phyloP scores from a whole-genome alignment of 2,113 vertebrate genomes.

The Gymnorhina tibicen region DNA sequence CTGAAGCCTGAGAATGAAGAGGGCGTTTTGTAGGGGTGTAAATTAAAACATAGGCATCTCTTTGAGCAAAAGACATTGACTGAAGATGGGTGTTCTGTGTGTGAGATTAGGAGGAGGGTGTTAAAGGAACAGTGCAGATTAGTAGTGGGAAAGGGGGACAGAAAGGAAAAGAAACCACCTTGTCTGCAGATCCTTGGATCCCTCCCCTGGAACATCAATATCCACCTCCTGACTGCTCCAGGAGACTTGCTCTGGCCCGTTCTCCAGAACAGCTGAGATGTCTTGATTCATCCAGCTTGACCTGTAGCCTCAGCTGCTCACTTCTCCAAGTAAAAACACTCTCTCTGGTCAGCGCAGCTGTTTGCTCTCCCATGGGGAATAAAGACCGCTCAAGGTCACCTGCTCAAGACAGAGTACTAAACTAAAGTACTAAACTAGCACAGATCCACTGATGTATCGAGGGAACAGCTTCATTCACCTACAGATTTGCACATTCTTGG shows the following conservation, averaged over 20 bases:
- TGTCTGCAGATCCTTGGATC: not conserved
- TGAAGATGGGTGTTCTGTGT: not conserved
- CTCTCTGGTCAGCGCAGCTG: conserved; percentile 1
- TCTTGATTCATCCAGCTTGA: conserved; percentile 1
- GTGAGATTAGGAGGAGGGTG: not conserved
- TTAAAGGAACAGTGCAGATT: not conserved
- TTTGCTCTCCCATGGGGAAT: not conserved
- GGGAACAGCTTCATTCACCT: not conserved
- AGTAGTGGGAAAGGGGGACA: not conserved
- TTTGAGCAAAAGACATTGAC: not conserved
- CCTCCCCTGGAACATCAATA: not conserved
- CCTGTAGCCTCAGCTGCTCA: conserved; percentile 1
- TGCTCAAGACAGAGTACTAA: not conserved
- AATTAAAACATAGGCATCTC: not conserved
- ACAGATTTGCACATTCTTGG: not conserved
- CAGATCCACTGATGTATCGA: not conserved
- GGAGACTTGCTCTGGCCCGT: fast-evolving
- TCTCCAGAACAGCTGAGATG: not conserved
- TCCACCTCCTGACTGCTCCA: not conserved
- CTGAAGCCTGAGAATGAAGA: not conserved
- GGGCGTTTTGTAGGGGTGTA: not conserved
- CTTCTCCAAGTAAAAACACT: conserved; percentile 32
- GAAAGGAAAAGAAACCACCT: not conserved
- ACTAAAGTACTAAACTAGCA: not conserved
- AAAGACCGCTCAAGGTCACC: not conserved